Conservation (phyloP, 2,888 invertebrate species). For the Schizaphis graminum region DNA sequence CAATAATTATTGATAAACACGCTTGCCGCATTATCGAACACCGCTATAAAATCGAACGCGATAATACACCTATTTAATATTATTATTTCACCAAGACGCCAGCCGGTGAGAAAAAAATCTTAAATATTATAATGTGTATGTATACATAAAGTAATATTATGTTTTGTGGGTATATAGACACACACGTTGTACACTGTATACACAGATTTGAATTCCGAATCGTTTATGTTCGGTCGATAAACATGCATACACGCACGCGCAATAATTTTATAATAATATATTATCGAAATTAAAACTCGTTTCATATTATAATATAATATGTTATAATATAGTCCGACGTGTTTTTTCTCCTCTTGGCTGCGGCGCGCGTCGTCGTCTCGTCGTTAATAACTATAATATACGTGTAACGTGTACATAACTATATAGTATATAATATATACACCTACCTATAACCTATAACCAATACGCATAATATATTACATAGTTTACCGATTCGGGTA, state of each 20-base stretch:
- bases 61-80: not conserved
- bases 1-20: not conserved
- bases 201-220: slow-evolving; percentile 6
- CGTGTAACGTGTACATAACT: not conserved
- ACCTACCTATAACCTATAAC: not conserved
- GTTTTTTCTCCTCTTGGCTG: slow-evolving; percentile 5
- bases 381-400: not conserved
- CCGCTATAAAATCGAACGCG: not conserved
- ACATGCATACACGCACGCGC: slow-evolving; percentile 14
- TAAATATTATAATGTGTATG: not conserved
- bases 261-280: slow-evolving; percentile 24
- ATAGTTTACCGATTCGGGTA: not conserved
- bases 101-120: not conserved
- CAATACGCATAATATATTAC: slow-evolving; percentile 14
- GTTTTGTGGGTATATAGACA: not conserved
- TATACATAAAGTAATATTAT: not conserved
- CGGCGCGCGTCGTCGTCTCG: not conserved
- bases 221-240: slow-evolving; percentile 16
- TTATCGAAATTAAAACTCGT: slow-evolving; percentile 42
- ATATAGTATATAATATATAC: not conserved
- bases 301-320: not conserved
- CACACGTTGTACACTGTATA: not conserved
- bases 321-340: slow-evolving; percentile 9
- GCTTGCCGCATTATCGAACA: not conserved
- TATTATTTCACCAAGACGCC: not conserved